These are phyloP conservation scores for Adela reaumurella DNA, from an alignment of 2,888 invertebrate species.

Conservation along the genomic window DNA sequence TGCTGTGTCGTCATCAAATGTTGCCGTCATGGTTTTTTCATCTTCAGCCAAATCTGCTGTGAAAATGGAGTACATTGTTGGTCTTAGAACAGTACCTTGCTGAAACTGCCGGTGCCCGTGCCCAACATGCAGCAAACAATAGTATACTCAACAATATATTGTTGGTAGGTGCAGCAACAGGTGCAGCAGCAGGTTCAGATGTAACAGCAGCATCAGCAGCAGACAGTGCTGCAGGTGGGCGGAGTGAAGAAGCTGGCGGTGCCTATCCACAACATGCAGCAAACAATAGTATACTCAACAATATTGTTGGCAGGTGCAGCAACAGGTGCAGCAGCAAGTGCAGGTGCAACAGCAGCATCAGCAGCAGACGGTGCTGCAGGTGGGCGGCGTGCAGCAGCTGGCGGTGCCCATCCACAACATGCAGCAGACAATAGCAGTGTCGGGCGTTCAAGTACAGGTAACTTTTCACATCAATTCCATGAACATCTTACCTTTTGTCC, in stretches of 20 bases:
- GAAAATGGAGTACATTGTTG: no score
- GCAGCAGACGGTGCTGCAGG: constrained; percentile 41
- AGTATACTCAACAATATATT: constrained; percentile 8
- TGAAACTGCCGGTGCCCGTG: constrained; percentile 4
- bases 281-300: constrained; percentile 14
- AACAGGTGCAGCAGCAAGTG: constrained; percentile 8
- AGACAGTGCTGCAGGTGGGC: constrained; percentile 41
- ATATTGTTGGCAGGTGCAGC: constrained; percentile 10
- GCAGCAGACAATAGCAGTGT: constrained; percentile 19
- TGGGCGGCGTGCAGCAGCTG: constrained; percentile 42
- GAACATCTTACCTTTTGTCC: no score
- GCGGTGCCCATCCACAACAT: constrained; percentile 38
- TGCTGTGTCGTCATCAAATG: no score
- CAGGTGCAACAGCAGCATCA: constrained; percentile 20
- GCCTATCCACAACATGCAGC: constrained; percentile 36
- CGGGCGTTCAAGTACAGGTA: constrained; percentile 1
- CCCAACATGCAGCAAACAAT: constrained; percentile 14
- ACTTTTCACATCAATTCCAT: no score
- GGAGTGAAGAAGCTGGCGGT: constrained; percentile 42
- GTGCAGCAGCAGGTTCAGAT: constrained; percentile 10
- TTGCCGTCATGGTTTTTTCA: no score
- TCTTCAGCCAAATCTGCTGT: constrained; percentile 21
- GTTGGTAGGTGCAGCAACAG: constrained; percentile 14
- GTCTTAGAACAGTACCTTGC: no score
- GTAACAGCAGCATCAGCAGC: constrained; percentile 12